phyloP scores from a whole-genome alignment of 1,140 invertebrate species.

The Drosophila kanapiae region DNA sequence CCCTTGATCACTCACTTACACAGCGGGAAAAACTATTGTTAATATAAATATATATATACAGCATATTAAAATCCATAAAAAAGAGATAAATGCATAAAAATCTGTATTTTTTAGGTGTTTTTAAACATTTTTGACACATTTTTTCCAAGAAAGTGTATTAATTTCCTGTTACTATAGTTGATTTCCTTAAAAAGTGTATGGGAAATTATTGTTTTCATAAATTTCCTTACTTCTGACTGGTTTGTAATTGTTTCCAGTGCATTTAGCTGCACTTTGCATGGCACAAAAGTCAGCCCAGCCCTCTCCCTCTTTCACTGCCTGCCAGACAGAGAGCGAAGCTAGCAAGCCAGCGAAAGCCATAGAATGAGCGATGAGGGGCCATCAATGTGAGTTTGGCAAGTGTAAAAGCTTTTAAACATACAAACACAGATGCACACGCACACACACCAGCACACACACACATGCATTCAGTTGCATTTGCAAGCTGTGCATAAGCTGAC shows the following conservation, averaged over 20 bases:
- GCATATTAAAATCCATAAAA: background rate
- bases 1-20: constrained; percentile 25
- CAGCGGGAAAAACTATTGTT: background rate
- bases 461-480: constrained; percentile 21
- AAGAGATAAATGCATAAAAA: too few species aligned
- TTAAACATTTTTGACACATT: too few species aligned
- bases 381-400: constrained; percentile 71
- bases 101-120: too few species aligned
- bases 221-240: background rate
- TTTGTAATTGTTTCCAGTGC: too few species aligned
- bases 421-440: constrained; percentile 33
- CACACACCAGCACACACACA: background rate
- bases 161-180: too few species aligned
- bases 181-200: too few species aligned
- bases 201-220: background rate
- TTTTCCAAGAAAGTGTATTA: background rate
- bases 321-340: constrained; percentile 1
- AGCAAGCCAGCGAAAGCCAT: background rate
- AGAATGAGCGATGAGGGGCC: constrained; percentile 38
- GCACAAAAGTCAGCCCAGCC: constrained; percentile 67
- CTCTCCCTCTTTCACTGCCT: background rate
- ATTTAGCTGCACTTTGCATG: constrained; percentile 41
- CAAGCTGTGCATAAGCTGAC: constrained; percentile 79
- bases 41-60: background rate
- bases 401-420: constrained; percentile 83